phyloP scores from a whole-genome alignment of 2,797 vertebrate genomes.

The Silurus lanzhouensis region DNA sequence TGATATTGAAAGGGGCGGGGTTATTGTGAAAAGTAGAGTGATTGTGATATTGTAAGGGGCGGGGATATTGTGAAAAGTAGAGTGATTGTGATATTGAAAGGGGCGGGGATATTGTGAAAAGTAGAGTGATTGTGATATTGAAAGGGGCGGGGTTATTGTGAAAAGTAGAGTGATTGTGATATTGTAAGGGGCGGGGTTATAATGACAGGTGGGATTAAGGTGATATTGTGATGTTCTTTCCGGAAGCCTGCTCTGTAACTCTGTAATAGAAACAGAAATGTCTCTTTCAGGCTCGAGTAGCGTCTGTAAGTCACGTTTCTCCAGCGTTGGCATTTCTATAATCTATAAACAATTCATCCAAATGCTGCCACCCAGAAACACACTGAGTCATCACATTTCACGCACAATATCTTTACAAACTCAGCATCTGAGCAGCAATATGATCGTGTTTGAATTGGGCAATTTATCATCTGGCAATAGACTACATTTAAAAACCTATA shows the following conservation, averaged over 20 bases:
- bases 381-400: conserved; percentile 22
- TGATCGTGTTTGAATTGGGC: conserved; percentile 25
- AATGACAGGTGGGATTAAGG: not conserved
- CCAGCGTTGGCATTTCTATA: conserved; percentile 20
- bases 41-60: not conserved
- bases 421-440: conserved; percentile 16
- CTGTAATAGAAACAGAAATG: conserved; percentile 12
- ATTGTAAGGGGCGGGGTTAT: not conserved
- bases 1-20: not conserved
- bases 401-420: conserved; percentile 16
- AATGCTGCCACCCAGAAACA: conserved; percentile 16
- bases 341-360: conserved; percentile 26
- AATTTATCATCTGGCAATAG: conserved; percentile 20
- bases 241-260: not conserved
- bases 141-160: no score
- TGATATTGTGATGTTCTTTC: not conserved
- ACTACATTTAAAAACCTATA: not conserved
- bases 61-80: not conserved
- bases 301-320: conserved; percentile 16
- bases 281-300: conserved; percentile 23
- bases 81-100: not conserved
- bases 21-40: not conserved
- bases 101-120: not conserved
- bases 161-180: not conserved
- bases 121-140: not conserved